These are phyloP conservation scores for Ictalurus furcatus DNA, from an alignment of 2,113 vertebrate species.

Conservation along the genomic window DNA sequence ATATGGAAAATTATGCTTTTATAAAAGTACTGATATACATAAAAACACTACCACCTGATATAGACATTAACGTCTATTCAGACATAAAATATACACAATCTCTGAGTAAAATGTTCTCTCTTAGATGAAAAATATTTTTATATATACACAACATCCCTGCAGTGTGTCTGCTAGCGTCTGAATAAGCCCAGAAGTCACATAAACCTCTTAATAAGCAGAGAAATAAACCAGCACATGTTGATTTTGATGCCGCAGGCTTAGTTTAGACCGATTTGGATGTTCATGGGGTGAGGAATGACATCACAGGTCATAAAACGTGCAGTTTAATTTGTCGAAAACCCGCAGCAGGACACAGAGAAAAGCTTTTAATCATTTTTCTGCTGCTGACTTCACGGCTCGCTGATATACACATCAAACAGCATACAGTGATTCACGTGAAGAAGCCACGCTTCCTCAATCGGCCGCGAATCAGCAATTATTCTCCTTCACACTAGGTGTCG, in stretches of 20 bases:
- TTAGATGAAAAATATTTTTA: not conserved
- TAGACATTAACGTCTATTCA: not conserved
- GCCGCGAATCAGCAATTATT: constrained; percentile 89
- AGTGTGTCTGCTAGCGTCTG: not conserved
- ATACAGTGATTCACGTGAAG: constrained; percentile 36
- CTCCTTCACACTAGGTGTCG: constrained; percentile 84
- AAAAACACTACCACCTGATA: not conserved
- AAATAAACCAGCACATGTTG: not conserved
- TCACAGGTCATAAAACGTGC: not conserved
- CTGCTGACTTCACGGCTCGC: not conserved
- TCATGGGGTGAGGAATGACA: not conserved
- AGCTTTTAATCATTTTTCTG: not conserved
- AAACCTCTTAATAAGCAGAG: not conserved
- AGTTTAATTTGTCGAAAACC: not conserved
- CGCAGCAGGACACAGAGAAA: not conserved
- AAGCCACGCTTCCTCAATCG: constrained; percentile 57
- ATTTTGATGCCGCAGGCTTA: not conserved
- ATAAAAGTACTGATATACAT: not conserved
- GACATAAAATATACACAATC: not conserved
- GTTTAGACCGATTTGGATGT: not conserved
- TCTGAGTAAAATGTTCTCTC: not conserved
- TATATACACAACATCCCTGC: not conserved
- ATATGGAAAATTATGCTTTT: not conserved
- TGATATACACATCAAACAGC: constrained; percentile 50
- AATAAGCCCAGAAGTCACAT: not conserved